Evolutionary conservation across 2,888 invertebrate species (phyloP), one percentile per base, ranked within the genome.

Genomic region (Onthophagus sagittarius): DNA sequence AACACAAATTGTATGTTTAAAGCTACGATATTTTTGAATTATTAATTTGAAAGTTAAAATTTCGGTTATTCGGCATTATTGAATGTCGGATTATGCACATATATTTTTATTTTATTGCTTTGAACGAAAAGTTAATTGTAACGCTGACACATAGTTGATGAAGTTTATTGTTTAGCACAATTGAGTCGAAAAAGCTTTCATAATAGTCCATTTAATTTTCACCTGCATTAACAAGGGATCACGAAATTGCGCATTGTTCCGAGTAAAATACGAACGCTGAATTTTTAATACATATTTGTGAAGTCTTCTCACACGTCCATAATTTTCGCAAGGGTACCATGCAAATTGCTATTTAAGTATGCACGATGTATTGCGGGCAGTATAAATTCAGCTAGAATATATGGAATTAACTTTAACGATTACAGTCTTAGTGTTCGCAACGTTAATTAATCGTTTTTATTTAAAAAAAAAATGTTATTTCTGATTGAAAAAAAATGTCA

Each of bases 331-430:
- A 11, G 39, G 39, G 39, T 7, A 11, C 39, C 11, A 23, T 23
- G 23, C 23, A 53, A 53, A 53, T 53, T 53, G 39, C 39, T 53
- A 53, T 53, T 53, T 53, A 53, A 72, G 72, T 72, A 72, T 72
- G 72, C 72, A 67, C 67, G 69, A 72, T 72, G 72, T 72, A 72
- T 72, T 72, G 69, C 53, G 13, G 62, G 62, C 72, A 11, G 39
- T 53, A 72, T 72, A 72, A 72, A 72, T 72, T 72, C 53, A 5
- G 23, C 13, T 64, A 15, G 62, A 72, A 72, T 72, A 72, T 67
- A 72, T 72, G 39, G 5, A 53, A 53, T 53, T 7, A 72, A 67
- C 72, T 65, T 72, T 65, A 65, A 65, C 72, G 67, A 67, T 72
- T 67, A 65, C 72, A 65, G 72, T 67, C 69, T 23, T 23, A 72